Evolutionary conservation across 53 echinoderm and acorn worm species (phyloP), one percentile per base, ranked within the genome.

Genomic region (Actinopyga echinites): DNA sequence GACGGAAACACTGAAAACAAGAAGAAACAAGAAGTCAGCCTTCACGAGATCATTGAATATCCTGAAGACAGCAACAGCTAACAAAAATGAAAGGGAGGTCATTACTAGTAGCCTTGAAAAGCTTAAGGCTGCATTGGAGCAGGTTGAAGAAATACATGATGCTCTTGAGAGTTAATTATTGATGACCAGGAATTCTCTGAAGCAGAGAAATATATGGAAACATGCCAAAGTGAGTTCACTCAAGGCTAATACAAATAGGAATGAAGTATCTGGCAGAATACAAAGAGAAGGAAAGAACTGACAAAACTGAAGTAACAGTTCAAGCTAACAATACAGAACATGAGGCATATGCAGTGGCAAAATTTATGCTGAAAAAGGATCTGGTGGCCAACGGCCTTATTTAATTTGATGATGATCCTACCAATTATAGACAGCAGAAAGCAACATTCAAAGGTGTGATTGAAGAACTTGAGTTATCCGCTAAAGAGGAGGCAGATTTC

Each of bases 401-500:
- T 7, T 56, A 36, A 3, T 84, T 84, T 58, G 84, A 84, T 31
- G 84, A 84, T 42, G 26, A 84, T 28, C 84, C 84, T 6, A 49
- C 56, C 5, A 84, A 62, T 37, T 84, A 71, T 74, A 55, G 74
- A 34, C 33, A 36, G 12, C 73, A 74, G 74, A 89, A 84, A 65
- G 31, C 37, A 34, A 71, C 84, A 20, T 74, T 84, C 31, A 53
- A 83, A 54, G 59, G 34, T 17, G 65, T 62, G 33, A 63, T 40
- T 23, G 58, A 43, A 75, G 83, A 74, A 55, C 44, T 88, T 8
- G 68, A 74, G 15, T 24, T 88, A n/a, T 69, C 57, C 17, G 30
- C 77, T 32, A 8, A 56, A 49, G 71, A 88, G 61, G 77, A 83
- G 77, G 33, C 83, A 58, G 88, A 88, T 25, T 31, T 83, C 3